phyloP scores from a whole-genome alignment of 2,888 invertebrate genomes.

The Nomada goodeniana region DNA sequence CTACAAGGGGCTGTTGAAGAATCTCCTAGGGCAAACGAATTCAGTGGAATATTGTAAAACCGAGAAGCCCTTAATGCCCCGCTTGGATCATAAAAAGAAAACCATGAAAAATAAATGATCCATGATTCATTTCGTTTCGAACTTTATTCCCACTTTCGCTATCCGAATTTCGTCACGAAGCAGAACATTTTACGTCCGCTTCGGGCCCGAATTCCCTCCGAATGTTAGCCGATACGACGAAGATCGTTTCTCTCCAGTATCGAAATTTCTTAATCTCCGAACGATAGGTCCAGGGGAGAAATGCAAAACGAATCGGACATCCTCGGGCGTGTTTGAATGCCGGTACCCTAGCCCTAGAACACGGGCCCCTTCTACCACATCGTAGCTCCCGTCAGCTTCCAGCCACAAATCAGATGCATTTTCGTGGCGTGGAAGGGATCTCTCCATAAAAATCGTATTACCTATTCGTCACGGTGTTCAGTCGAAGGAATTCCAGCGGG shows the following conservation, averaged over 20 bases:
- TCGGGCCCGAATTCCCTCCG: neutral
- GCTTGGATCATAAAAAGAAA: no score
- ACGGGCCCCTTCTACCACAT: conserved; percentile 48
- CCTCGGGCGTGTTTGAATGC: conserved; percentile 46
- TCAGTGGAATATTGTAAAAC: no score
- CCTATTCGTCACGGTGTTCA: conserved; percentile 82
- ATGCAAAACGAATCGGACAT: conserved; percentile 67
- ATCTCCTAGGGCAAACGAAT: neutral
- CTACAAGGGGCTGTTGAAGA: neutral
- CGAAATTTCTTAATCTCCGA: conserved; percentile 64
- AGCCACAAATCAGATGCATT: conserved; percentile 83
- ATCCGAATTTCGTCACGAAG: neutral
- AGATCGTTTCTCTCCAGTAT: conserved; percentile 43
- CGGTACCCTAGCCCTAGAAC: conserved; percentile 33
- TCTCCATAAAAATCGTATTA: conserved; percentile 84
- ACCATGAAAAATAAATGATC: no score
- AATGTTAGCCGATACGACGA: conserved; percentile 14
- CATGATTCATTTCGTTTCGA: no score
- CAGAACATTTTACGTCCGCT: neutral
- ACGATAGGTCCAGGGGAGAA: conserved; percentile 47
- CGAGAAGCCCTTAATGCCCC: no score
- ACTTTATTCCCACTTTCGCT: no score
- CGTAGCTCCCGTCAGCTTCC: conserved; percentile 36
- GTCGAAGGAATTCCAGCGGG: conserved; percentile 76
- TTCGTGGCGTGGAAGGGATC: conserved; percentile 75